Evolutionary conservation across 2,888 invertebrate species (phyloP), one percentile per base, ranked within the genome.

Genomic region (Eristalis arbustorum): DNA sequence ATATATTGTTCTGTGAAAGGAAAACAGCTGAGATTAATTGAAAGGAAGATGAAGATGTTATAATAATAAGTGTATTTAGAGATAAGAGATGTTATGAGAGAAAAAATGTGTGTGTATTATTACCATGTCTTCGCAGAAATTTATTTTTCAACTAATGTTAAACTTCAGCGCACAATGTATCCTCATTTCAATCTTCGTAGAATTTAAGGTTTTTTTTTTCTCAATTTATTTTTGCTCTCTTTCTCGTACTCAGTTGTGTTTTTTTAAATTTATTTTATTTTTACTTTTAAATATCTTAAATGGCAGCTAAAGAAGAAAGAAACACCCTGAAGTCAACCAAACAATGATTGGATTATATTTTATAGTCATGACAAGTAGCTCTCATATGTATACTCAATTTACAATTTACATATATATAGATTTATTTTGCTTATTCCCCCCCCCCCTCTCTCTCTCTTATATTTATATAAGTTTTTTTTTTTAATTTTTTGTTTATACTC

Each of bases 151-250:
- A 71, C 56, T 63, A 63, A 63, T 63, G 67, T 63, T 31, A 42
- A 68, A 74, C 25, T 62, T 75, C 11, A 84, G 74, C 69, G 75
- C 84, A 84, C 79, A 79, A 78, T 78, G 49, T 49, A 49, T 49
- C 49, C 18, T 49, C 49, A 49, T 49, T 49, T 49, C 10, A 4
- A 49, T 18, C 49, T 49, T 49, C 67, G 42, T 72, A 62, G 40
- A 25, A 23, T 31, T 34, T 59, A 25, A 69, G 23, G 42, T 42
- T 18, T 1, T 63, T 62, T 42, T 18, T 1, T 63, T 59, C 5
- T 34, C 22, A 13, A n/a, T 49, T 76, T 75, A 37, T 66, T 59
- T 66, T 59, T 40, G 28, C n/a, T 23, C 42, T n/a, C 22, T 71
- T 18, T 42, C 23, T 71, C 62, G 31, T 68, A 34, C 56, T 73